Base-by-base conservation (phyloP, 2,797 vertebrate species). In the Manis pentadactyla region DNA sequence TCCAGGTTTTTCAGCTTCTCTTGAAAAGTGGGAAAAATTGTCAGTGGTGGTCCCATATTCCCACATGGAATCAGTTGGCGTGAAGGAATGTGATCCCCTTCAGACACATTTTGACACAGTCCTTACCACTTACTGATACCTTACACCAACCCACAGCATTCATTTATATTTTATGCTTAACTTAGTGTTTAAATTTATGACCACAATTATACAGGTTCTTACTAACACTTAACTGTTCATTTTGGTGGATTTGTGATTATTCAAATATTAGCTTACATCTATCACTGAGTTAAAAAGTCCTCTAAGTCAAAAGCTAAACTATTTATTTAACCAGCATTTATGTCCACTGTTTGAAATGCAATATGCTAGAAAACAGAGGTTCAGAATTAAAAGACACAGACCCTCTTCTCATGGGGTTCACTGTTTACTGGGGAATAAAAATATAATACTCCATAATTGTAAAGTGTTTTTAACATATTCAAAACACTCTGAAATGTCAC, bases 371-470 rank as follows among this genome's bases (percentile, higher is more conserved):
- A 92, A 78, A 51, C 13, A 82, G 53, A 81, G 13, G 31, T 57
- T 83, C 46, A 31, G 51, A 53, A n/a, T 84, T 66, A 42, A 71
- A 89, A 86, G 59, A 88, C 37, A n/a, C 19, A 63, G 34, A 23
- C 42, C 25, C 31, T 89, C 63, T 59, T 66, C 11, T 82, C 61
- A 21, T 23, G 68, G 55, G 7, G 7, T 63, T 64, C 66, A 31
- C 49, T 78, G 61, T 74, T 75, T 59, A 9, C 11, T 73, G 68
- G 61, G 42, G 23, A 87, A 81, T 78, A 27, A 91, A 96, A 84
- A 77, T 81, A 23, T 63, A 75, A 82, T 46, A 46, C 12, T 46
- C 46, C 46, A 15, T 46, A 25, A 34, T 79, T 86, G 86, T 31
- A 29, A 86, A 55, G 37, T 27, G 31, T n/a, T 39, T 78, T 86